Base-by-base conservation (phyloP, 2,113 vertebrate genomes). In the Lophochroa leadbeateri region DNA sequence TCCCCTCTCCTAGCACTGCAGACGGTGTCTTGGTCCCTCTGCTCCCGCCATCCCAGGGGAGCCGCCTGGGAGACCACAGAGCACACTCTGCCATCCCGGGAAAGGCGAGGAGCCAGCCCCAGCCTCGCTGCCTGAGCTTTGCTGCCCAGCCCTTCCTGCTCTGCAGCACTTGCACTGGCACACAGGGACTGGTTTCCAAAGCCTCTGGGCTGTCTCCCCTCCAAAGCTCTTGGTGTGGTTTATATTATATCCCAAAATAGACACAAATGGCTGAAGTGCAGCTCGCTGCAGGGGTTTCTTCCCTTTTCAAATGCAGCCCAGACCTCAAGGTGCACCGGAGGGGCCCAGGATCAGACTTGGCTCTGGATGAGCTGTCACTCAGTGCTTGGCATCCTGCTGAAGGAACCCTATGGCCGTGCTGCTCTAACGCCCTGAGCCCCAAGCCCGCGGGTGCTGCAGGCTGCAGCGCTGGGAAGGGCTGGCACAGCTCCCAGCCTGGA, bases 1-100 rank as follows among this genome's bases (percentile, higher is more conserved):
- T 19, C 41, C 13, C 25, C 9, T 2, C 7, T 23, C 10, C 14
- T 44, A 31, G 65, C 3, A 1, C 3, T 4, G 46, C 3, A 4
- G 16, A 18, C 0, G 2, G 47, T 25, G 19, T 25, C 23, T n/a
- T 2, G 2, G 67, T 46, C 37, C 43, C 50, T 23, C 23, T 12
- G 35, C 47, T 33, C 60, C 72, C 39, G 27, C 2, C 2, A 72
- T 37, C 43, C 37, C 24, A 11, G 16, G 47, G 35, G 10, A 44
- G 27, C 28, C 0, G 1, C 41, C 27, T 9, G 27, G 60, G 61
- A 80, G 27, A 47, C n/a, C 16, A 33, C 0, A 1, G 31, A 29
- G 60, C 46, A 29, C 27, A 16, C 15, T 28, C 44, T 29, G 28
- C 50, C n/a, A 17, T 6, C 41, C 67, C n/a, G 37, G 55, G 15